phyloP scores from a whole-genome alignment of 2,797 vertebrate genomes.

The Lutjanus campechanus region DNA sequence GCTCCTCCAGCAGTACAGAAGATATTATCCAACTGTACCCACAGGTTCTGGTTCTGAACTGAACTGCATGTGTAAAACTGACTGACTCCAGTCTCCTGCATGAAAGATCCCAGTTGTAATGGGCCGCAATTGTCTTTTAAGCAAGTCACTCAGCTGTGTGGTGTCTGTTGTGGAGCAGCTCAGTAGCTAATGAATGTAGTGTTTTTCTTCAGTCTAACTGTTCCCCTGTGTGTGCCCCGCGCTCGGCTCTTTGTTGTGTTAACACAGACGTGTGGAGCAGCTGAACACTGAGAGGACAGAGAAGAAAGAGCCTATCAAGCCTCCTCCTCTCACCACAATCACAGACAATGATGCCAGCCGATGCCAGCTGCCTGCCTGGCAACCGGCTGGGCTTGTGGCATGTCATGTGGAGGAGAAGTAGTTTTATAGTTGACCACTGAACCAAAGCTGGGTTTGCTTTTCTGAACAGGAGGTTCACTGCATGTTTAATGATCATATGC shows the following conservation, averaged over 20 bases:
- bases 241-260: slow-evolving; percentile 40
- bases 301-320: slow-evolving; percentile 31
- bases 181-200: slow-evolving; percentile 31
- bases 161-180: slow-evolving; percentile 7
- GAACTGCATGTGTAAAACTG: neutral
- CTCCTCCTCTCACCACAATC: slow-evolving; percentile 27
- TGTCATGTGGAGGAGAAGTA: slow-evolving; percentile 39
- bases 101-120: neutral
- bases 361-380: slow-evolving; percentile 67
- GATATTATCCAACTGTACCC: too few relatives aligned
- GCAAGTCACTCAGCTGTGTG: neutral
- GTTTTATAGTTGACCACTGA: slow-evolving; percentile 51
- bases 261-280: slow-evolving; percentile 52
- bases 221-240: slow-evolving; percentile 18
- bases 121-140: neutral
- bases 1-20: too few relatives aligned
- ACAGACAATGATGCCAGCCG: slow-evolving; percentile 55
- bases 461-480: slow-evolving; percentile 23
- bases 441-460: slow-evolving; percentile 30
- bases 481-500: neutral
- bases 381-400: slow-evolving; percentile 53
- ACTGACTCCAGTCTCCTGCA: neutral
- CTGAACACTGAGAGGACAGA: slow-evolving; percentile 45
- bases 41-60: neutral
- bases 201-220: slow-evolving; percentile 4